Percentiles rank a stretch among this genome's conserved stretches.
Evolutionary conservation across 1,140 invertebrate genomes (phyloP).

Genomic region (Luehdorfia chinensis): DNA sequence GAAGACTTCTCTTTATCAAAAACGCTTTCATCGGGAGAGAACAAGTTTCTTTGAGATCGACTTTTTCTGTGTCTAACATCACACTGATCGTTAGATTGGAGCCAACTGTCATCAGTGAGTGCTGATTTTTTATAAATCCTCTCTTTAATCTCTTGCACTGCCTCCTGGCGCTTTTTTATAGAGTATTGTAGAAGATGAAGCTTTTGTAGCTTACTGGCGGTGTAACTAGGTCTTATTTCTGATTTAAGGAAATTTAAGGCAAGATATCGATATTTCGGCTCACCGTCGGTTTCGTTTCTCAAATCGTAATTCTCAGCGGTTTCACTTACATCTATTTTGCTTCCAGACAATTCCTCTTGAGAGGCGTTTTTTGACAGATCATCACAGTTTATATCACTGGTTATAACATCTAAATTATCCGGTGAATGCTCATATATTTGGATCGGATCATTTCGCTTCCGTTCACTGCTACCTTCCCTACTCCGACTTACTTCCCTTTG

Average conservation of each 20-base stretch:
- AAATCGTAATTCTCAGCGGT: conserved; percentile 71
- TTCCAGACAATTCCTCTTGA: conserved; percentile 53
- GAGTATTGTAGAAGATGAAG: conserved; percentile 71
- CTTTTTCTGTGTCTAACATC: conserved; percentile 46
- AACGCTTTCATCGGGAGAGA: conserved; percentile 45
- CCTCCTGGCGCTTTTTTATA: conserved; percentile 70
- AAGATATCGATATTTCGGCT: conserved; percentile 61
- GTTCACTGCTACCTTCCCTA: conserved; percentile 38
- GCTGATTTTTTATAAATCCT: conserved; percentile 71
- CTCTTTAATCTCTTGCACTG: conserved; percentile 69
- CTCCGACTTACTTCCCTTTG: conserved; percentile 28
- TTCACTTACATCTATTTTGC: conserved; percentile 71
- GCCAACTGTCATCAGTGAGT: conserved; percentile 43
- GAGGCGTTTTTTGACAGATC: conserved; percentile 43
- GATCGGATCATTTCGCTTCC: conserved; percentile 41
- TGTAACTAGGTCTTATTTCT: conserved; percentile 86
- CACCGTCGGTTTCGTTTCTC: conserved; percentile 51
- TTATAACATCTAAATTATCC: conserved; percentile 60
- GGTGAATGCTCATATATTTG: conserved; percentile 73
- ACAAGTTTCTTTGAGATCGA: conserved; percentile 56
- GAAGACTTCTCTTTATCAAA: conserved; percentile 40
- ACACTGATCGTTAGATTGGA: conserved; percentile 24
- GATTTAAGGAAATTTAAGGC: conserved; percentile 72
- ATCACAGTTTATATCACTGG: conserved; percentile 57
- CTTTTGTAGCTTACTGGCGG: conserved; percentile 82